Conservation (phyloP, 2,888 invertebrate genomes). For the Chloroclysta siterata region DNA sequence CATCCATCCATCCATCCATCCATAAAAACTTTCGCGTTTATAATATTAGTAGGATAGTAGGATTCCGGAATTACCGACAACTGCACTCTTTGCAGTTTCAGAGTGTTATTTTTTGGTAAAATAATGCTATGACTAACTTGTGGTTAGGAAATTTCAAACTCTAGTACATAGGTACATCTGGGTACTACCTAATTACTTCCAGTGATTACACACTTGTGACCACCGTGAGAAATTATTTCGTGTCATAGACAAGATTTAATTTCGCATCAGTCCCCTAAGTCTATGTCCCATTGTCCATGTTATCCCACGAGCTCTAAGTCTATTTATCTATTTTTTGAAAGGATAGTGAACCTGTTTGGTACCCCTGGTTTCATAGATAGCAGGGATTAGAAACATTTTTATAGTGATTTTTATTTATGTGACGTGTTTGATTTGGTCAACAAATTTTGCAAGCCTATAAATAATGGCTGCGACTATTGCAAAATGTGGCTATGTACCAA, state of each 20-base stretch:
- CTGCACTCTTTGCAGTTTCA: too few species aligned
- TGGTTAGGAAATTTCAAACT: too few species aligned
- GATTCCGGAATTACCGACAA: too few species aligned
- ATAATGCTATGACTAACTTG: too few species aligned
- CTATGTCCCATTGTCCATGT: conserved; percentile 59
- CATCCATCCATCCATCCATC: too few species aligned
- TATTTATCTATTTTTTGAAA: conserved; percentile 66
- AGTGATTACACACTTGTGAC: conserved; percentile 24
- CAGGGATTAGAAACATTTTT: conserved; percentile 54
- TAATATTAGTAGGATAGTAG: too few species aligned
- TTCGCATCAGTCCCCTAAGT: conserved; percentile 61
- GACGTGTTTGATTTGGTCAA: neutral
- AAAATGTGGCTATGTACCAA: too few species aligned
- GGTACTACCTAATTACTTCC: conserved; percentile 13
- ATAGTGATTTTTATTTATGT: conserved; percentile 3
- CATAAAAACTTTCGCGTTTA: too few species aligned
- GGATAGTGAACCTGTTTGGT: conserved; percentile 71
- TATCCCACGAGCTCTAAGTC: conserved; percentile 41
- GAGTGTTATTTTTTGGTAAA: too few species aligned
- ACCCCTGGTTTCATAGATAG: conserved; percentile 57
- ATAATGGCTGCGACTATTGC: too few species aligned
- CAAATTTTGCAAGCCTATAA: neutral
- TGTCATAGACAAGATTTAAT: conserved; percentile 59
- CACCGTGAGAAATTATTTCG: conserved; percentile 65
- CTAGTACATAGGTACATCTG: too few species aligned